Evolutionary conservation across 2,888 invertebrate genomes (phyloP).

Genomic region (Mechanitis mazaeus): DNA sequence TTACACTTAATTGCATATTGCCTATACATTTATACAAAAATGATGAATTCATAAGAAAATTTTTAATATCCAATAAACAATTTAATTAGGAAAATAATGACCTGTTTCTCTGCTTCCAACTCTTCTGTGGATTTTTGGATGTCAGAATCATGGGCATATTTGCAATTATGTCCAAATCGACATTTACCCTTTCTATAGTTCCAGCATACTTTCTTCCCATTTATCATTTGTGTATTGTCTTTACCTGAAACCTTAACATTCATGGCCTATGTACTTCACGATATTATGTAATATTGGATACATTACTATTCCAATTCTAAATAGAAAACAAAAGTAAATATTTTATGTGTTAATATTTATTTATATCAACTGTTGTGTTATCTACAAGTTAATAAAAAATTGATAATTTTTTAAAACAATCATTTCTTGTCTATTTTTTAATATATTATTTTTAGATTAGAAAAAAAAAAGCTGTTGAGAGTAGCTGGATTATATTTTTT

Average conservation of each 20-base stretch:
- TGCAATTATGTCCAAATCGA: conserved; percentile 93
- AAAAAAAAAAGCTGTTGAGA: too few relatives aligned
- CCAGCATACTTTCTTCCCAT: conserved; percentile 94
- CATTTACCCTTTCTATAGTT: conserved; percentile 94
- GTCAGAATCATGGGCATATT: conserved; percentile 93
- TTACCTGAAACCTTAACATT: conserved; percentile 79
- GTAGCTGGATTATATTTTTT: too few relatives aligned
- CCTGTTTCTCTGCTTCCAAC: conserved; percentile 75
- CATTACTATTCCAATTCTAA: conserved; percentile 33
- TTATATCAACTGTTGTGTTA: too few relatives aligned
- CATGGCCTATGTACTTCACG: conserved; percentile 76
- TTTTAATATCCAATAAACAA: background rate
- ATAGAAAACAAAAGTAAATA: conserved; percentile 6
- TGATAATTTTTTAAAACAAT: too few relatives aligned
- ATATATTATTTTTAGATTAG: too few relatives aligned
- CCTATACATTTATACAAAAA: too few relatives aligned
- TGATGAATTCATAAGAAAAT: background rate
- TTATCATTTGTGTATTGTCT: conserved; percentile 85
- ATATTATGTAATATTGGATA: conserved; percentile 63
- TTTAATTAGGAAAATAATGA: conserved; percentile 27
- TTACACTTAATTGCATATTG: too few relatives aligned
- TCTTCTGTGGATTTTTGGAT: conserved; percentile 80
- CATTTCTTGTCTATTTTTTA: too few relatives aligned
- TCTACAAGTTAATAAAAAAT: too few relatives aligned
- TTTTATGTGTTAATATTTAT: background rate